Evolutionary conservation across 1,140 invertebrate species (phyloP).

Genomic region (Agrypnia vestita): DNA sequence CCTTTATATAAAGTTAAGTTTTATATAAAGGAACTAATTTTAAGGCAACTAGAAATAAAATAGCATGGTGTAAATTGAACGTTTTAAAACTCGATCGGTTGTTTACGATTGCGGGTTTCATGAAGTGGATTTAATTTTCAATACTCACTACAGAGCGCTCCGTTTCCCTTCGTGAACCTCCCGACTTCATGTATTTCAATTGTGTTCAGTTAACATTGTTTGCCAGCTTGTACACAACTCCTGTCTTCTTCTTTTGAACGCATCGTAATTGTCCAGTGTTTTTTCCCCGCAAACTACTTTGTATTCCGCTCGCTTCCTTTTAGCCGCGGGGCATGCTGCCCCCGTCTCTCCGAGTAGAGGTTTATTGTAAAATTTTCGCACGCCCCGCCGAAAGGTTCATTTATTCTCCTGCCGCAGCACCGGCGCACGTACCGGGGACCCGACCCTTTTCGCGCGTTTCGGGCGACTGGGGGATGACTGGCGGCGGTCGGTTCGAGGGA

Average conservation of each 20-base stretch:
- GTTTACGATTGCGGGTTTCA: too few relatives aligned
- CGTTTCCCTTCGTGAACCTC: background rate
- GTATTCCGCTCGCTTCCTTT: slow-evolving; percentile 19
- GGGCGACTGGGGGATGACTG: background rate
- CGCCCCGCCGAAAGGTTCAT: background rate
- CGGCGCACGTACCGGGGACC: background rate
- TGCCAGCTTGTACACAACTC: background rate
- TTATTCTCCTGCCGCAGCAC: background rate
- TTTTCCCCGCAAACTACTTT: slow-evolving; percentile 24
- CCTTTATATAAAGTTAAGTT: too few relatives aligned
- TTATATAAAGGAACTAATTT: too few relatives aligned
- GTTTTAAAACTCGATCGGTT: too few relatives aligned
- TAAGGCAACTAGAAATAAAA: too few relatives aligned
- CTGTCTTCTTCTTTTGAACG: slow-evolving; percentile 22
- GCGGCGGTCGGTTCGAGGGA: background rate
- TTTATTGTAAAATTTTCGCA: background rate
- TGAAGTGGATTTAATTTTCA: too few relatives aligned
- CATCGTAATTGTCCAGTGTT: slow-evolving; percentile 29
- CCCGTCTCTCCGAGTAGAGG: background rate
- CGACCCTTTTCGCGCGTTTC: slow-evolving; percentile 10
- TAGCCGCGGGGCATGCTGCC: slow-evolving; percentile 5
- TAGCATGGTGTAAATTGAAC: too few relatives aligned
- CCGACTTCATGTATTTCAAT: slow-evolving; percentile 19
- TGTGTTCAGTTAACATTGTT: slow-evolving; percentile 12
- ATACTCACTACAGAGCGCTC: background rate